Evolutionary conservation across 2,797 vertebrate species (phyloP).

Genomic region (Lacerta agilis): DNA sequence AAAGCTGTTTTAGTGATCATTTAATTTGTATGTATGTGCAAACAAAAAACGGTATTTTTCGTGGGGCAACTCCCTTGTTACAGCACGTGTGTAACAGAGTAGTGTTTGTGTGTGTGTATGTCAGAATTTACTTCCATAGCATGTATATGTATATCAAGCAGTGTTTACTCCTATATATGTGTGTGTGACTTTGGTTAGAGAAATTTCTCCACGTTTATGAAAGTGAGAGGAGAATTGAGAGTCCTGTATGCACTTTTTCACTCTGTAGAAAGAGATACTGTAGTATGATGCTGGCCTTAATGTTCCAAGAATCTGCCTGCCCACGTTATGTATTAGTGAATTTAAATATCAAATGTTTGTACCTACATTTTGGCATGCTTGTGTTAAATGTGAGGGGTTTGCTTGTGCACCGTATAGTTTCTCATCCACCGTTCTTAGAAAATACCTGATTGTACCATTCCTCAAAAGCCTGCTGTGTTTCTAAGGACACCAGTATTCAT

Average conservation of each 20-base stretch:
- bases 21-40: conserved; percentile 1
- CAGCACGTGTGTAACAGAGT: not conserved
- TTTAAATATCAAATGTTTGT: conserved; percentile 26
- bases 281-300: not conserved
- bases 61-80: conserved; percentile 16
- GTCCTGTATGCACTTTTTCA: not conserved
- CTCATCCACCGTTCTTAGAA: conserved; percentile 23
- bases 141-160: not conserved
- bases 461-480: conserved; percentile 23
- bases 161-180: not conserved
- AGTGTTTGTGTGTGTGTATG: not conserved
- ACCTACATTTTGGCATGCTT: not conserved
- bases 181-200: not conserved
- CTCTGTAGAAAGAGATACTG: not conserved
- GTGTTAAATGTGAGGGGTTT: conserved; percentile 37
- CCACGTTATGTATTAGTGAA: not conserved
- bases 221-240: not conserved
- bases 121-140: not conserved
- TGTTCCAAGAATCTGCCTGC: not conserved
- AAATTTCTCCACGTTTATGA: not conserved
- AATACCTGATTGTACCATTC: not conserved
- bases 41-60: not conserved
- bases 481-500: conserved; percentile 24
- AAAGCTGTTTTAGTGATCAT: not conserved
- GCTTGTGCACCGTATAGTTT: conserved; percentile 16